These are phyloP conservation scores for Pharmacophagus antenor DNA, from an alignment of 2,888 invertebrate genomes.

Conservation along the genomic window DNA sequence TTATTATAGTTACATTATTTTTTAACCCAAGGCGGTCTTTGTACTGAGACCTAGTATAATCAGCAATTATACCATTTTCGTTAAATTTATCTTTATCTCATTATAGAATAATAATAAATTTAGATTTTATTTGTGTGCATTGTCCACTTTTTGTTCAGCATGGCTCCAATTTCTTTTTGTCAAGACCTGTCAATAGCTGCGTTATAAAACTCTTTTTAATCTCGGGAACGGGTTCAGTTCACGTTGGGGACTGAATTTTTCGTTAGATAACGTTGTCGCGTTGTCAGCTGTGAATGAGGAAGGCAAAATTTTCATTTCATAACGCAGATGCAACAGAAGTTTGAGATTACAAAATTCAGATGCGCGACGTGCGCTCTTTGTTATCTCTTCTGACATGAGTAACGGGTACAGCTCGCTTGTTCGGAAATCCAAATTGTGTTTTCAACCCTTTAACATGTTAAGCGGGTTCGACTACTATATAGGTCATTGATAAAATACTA, in stretches of 20 bases:
- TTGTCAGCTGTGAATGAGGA: constrained; percentile 16
- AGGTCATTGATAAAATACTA: too few relatives aligned
- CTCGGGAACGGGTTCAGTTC: not conserved
- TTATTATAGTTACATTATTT: too few relatives aligned
- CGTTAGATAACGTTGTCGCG: constrained; percentile 6
- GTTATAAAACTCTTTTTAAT: not conserved
- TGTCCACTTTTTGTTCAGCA: too few relatives aligned
- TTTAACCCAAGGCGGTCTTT: too few relatives aligned
- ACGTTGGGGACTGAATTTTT: constrained; percentile 6
- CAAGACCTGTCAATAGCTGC: not conserved
- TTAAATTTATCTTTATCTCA: too few relatives aligned
- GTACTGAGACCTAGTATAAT: too few relatives aligned
- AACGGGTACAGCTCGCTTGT: not conserved
- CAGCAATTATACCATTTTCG: too few relatives aligned
- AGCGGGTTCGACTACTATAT: not conserved
- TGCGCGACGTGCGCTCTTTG: not conserved
- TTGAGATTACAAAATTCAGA: constrained; percentile 6
- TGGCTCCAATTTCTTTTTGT: too few relatives aligned
- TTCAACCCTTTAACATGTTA: not conserved
- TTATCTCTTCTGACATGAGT: not conserved
- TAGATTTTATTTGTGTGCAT: too few relatives aligned
- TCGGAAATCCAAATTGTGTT: not conserved
- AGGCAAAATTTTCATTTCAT: constrained; percentile 14
- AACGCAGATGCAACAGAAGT: constrained; percentile 15
- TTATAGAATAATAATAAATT: too few relatives aligned